Percentiles rank a stretch among this genome's conserved stretches.
These are phyloP conservation scores for Drepanosiphum platanoidis DNA, from an alignment of 2,888 invertebrate species.

Conservation along the genomic window DNA sequence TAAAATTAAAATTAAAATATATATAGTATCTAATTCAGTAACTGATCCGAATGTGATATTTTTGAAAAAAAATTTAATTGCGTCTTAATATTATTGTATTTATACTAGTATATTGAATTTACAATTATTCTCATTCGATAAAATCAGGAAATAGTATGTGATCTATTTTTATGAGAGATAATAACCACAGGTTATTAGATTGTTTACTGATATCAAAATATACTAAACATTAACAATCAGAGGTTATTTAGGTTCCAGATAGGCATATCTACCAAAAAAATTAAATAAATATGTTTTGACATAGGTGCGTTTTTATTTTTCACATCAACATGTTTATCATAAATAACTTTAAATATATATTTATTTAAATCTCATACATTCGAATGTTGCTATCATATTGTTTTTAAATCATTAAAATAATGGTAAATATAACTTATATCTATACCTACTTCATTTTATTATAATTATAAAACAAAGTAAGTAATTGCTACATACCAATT, in stretches of 20 bases:
- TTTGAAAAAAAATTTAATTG: background rate
- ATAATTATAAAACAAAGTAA: background rate
- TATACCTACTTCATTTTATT: background rate
- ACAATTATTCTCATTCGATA: background rate
- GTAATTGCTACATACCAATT: background rate
- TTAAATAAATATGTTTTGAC: conserved; percentile 1
- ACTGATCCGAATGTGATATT: no score
- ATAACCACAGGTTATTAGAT: background rate
- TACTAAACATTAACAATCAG: background rate
- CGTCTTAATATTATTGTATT: background rate
- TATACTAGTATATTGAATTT: background rate
- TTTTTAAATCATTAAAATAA: background rate
- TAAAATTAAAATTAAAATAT: no score
- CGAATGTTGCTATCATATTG: background rate
- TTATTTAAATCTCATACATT: background rate
- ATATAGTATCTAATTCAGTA: no score
- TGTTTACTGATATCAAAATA: conserved; percentile 14
- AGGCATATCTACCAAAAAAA: background rate
- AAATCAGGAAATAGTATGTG: conserved; percentile 27
- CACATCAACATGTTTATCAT: background rate
- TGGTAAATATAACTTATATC: background rate
- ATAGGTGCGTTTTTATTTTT: background rate
- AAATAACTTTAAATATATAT: background rate
- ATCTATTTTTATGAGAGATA: conserved; percentile 10
- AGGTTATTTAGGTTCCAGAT: background rate